Conservation (phyloP, 2,888 invertebrate genomes). For the Protula sp. region DNA sequence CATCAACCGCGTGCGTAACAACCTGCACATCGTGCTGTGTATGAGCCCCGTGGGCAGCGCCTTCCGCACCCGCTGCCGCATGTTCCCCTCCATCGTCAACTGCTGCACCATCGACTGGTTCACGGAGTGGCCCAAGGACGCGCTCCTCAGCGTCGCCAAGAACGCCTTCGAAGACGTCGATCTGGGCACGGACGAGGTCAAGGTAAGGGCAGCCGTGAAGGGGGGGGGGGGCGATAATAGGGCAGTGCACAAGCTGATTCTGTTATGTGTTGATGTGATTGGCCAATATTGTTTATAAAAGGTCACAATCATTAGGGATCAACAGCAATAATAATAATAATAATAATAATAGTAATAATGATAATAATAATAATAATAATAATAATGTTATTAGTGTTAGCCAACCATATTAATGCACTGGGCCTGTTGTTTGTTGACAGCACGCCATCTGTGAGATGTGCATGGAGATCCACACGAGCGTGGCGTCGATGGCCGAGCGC, state of each 20-base stretch:
- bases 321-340: too few species aligned
- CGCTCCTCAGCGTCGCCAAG: conserved; percentile 72
- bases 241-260: too few species aligned
- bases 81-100: conserved; percentile 55
- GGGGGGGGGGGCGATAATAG: too few species aligned
- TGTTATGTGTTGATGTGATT: background rate
- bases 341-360: too few species aligned
- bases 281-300: too few species aligned
- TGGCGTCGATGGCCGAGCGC: conserved; percentile 70
- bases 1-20: conserved; percentile 74
- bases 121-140: conserved; percentile 84
- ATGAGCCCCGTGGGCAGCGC: conserved; percentile 88
- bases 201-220: conserved; percentile 41
- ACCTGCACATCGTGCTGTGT: conserved; percentile 79
- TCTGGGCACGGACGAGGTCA: conserved; percentile 58
- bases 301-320: too few species aligned
- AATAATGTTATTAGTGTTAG: too few species aligned
- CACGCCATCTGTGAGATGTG: conserved; percentile 62
- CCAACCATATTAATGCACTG: too few species aligned
- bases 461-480: conserved; percentile 71
- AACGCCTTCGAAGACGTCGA: conserved; percentile 64
- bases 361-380: too few species aligned
- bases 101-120: conserved; percentile 56
- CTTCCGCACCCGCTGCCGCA: conserved; percentile 63
- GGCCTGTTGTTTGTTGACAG: conserved; percentile 26